These are phyloP conservation scores for Alviniconcha strummeri DNA, from an alignment of 2,888 invertebrate species.

Conservation along the genomic window DNA sequence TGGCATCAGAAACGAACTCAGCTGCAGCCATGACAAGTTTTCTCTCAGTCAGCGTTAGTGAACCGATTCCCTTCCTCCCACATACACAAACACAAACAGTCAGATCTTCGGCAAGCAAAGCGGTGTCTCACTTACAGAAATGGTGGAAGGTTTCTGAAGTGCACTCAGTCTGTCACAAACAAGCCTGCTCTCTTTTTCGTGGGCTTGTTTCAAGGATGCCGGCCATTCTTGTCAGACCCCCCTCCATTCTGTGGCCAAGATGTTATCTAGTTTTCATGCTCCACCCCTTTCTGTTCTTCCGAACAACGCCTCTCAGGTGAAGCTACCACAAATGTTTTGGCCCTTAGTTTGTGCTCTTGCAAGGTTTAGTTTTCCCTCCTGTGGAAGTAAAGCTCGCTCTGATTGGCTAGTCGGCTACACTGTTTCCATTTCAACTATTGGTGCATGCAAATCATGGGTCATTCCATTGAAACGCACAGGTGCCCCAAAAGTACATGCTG, in stretches of 20 bases:
- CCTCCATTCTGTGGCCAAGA: conserved; percentile 7
- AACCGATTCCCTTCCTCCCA: too few relatives aligned
- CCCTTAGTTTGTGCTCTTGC: background rate
- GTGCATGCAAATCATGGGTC: conserved; percentile 25
- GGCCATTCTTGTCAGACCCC: conserved; percentile 4
- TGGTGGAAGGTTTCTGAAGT: background rate
- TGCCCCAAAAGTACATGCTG: too few relatives aligned
- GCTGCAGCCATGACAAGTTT: conserved; percentile 24
- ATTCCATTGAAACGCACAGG: background rate
- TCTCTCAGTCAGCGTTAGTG: background rate
- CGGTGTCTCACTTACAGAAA: conserved; percentile 10
- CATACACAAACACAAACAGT: background rate
- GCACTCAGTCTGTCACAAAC: background rate
- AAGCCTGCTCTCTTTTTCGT: background rate
- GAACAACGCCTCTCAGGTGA: background rate
- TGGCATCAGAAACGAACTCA: background rate
- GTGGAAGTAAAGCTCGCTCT: background rate
- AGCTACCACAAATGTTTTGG: background rate
- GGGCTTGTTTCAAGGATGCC: background rate
- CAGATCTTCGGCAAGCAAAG: conserved; percentile 6
- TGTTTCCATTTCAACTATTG: background rate
- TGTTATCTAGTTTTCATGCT: background rate
- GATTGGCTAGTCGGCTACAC: background rate
- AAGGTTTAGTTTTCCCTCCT: conserved; percentile 24
- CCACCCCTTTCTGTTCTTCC: background rate